Evolutionary conservation across 1,140 invertebrate species (phyloP), one percentile per base, ranked within the genome.

Genomic region (Gonatopus flavifemur): DNA sequence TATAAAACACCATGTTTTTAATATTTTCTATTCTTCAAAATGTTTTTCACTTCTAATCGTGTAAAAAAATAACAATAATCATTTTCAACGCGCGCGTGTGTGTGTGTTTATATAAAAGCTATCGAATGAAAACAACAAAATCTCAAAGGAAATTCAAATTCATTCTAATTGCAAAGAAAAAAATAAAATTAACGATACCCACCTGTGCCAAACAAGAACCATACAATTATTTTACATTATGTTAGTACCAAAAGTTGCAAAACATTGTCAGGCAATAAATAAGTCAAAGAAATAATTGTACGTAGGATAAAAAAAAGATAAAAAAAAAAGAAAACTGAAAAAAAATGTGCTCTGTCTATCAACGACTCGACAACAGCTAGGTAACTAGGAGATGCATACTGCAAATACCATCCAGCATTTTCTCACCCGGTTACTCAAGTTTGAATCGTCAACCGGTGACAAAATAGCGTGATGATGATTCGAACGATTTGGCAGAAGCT

Each of bases 351-450:
- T 77, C 64, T 73, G 74, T 77, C 74, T 77, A 76, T 77, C 74
- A 77, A 74, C 74, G 74, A 77, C 74, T 76, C 73, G 72, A 76
- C 74, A 76, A 76, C 67, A 77, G 74, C 70, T 68, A 66, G 62
- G 62, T 74, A 65, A 70, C 65, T 68, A 72, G 64, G 62, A 76
- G 57, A 70, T 73, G 66, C 71, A 70, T 69, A 70, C 59, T 57
- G 66, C n/a, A n/a, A 71, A 66, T 64, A 58, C 59, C 46, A 59
- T 66, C 59, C 64, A 54, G 57, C 53, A 56, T 65, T 59, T 61
- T 61, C 44, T 70, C 47, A 56, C 59, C 52, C 42, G 40, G 45
- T 55, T 58, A 55, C 52, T 42, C n/a, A 52, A 57, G 43, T 62
- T 60, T 44, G n/a, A n/a, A n/a, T n/a, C n/a, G n/a, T n/a, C n/a